Evolutionary conservation across 2,113 vertebrate genomes (phyloP).

Genomic region (Cinclus cinclus): DNA sequence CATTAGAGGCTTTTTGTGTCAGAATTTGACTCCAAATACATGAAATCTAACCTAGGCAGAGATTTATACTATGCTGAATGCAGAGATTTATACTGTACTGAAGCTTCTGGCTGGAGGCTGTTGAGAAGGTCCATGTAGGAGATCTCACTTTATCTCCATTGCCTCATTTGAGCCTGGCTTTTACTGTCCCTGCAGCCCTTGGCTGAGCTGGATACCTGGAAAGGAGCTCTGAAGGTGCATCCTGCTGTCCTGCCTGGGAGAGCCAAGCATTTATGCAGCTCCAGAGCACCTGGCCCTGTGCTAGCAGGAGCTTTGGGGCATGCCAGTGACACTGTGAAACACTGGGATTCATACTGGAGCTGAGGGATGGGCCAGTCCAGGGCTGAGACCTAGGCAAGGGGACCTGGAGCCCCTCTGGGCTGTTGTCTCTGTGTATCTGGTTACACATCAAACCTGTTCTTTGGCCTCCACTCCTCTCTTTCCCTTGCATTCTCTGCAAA

Average conservation of each 20-base stretch:
- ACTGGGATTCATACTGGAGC: not conserved
- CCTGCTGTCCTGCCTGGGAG: not conserved
- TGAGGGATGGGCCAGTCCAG: not conserved
- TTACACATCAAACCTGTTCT: not conserved
- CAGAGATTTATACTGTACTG: not conserved
- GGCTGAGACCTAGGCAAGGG: not conserved
- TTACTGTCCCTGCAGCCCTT: not conserved
- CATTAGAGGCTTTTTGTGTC: slow-evolving; percentile 3
- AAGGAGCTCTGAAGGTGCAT: not conserved
- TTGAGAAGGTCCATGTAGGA: not conserved
- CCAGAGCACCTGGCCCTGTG: not conserved
- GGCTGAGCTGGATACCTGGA: not conserved
- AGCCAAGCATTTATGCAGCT: rapidly evolving
- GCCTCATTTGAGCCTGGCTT: not conserved
- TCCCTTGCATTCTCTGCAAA: not conserved
- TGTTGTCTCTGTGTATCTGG: not conserved
- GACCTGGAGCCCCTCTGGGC: not conserved
- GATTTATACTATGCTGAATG: not conserved
- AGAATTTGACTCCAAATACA: slow-evolving; percentile 1
- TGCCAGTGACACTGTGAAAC: not conserved
- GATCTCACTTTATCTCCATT: not conserved
- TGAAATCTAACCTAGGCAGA: not conserved
- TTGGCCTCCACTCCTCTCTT: not conserved
- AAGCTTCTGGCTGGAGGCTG: not conserved
- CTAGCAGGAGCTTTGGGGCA: not conserved